Evolutionary conservation across 1,140 invertebrate genomes (phyloP).

Genomic region (Brachionus calyciflorus): DNA sequence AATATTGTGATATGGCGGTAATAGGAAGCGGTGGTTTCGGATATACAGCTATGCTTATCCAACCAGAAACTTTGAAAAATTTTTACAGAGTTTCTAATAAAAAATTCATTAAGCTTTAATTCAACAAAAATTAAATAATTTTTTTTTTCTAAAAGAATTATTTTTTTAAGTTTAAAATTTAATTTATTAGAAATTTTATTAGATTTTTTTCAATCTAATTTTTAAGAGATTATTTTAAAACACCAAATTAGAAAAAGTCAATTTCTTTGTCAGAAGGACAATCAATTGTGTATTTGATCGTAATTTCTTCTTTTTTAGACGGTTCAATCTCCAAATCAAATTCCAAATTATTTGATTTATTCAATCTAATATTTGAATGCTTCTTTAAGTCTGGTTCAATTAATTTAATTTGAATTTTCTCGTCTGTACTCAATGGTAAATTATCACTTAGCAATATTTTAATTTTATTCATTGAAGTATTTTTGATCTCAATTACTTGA

Average conservation of each 20-base stretch:
- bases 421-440: conserved; percentile 51
- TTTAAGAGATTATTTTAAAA: no score
- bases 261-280: neutral
- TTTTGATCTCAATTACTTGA: conserved; percentile 60
- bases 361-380: neutral
- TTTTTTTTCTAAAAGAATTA: no score
- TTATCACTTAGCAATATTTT: conserved; percentile 56
- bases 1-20: conserved; percentile 12
- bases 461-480: conserved; percentile 54
- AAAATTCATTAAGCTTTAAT: neutral
- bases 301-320: neutral
- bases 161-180: no score
- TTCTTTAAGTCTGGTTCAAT: conserved; percentile 19
- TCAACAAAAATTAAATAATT: no score
- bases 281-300: conserved; percentile 22
- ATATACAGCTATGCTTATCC: neutral
- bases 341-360: conserved; percentile 40
- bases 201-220: no score
- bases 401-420: conserved; percentile 8
- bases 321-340: conserved; percentile 27
- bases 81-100: neutral
- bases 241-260: no score
- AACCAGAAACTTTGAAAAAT: neutral
- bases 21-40: neutral
- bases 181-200: no score